Evolutionary conservation across 2,888 invertebrate genomes (phyloP).

Genomic region (Thalpophila matura): DNA sequence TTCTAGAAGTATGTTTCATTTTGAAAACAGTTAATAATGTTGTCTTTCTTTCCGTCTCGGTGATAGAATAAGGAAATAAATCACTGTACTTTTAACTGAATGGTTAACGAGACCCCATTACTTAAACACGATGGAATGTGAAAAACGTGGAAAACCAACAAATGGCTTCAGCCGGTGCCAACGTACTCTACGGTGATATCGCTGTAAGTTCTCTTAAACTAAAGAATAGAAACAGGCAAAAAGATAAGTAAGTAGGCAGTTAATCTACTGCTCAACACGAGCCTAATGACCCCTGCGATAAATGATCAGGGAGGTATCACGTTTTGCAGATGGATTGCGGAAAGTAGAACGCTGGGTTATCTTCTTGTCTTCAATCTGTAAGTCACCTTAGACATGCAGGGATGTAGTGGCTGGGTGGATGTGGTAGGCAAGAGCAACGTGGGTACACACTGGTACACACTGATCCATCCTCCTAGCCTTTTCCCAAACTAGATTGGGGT

Average conservation of each 20-base stretch:
- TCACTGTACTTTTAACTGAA: constrained; percentile 16
- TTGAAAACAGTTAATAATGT: too few species aligned
- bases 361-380: too few species aligned
- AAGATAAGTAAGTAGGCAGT: constrained; percentile 13
- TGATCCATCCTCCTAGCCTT: too few species aligned
- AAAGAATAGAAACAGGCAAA: not conserved
- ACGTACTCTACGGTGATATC: constrained; percentile 28
- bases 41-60: constrained; percentile 10
- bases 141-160: constrained; percentile 37
- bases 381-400: too few species aligned
- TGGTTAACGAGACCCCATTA: constrained; percentile 21
- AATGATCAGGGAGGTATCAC: constrained; percentile 1
- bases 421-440: too few species aligned
- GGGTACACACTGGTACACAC: too few species aligned
- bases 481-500: too few species aligned
- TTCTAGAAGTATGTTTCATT: not conserved
- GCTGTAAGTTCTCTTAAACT: not conserved
- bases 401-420: too few species aligned
- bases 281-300: constrained; percentile 2
- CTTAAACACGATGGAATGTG: constrained; percentile 9
- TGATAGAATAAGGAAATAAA: constrained; percentile 22
- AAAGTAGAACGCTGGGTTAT: too few species aligned
- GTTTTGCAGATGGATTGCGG: constrained; percentile 15
- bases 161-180: constrained; percentile 4
- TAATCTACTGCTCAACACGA: constrained; percentile 19